Conservation (phyloP, 2,113 vertebrate species). For the Andinoacara biseriatus region DNA sequence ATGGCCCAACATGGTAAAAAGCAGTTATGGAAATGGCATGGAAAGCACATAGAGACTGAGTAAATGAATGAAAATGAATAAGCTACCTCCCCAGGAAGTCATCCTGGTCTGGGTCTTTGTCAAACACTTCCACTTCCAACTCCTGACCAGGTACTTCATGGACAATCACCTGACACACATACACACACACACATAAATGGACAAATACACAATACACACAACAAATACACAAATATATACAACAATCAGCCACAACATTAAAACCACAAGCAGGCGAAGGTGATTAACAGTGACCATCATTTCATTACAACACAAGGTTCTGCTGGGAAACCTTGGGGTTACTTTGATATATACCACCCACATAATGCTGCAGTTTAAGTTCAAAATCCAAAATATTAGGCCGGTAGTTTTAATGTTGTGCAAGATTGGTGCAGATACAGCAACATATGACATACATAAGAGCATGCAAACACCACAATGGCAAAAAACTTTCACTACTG, state of each 20-base stretch:
- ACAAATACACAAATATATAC: constrained; percentile 65
- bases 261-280: constrained; percentile 11
- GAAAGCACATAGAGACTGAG: constrained; percentile 50
- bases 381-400: not conserved
- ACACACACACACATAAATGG: constrained; percentile 65
- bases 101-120: constrained; percentile 96
- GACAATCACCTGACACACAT: constrained; percentile 89
- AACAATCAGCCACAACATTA: constrained; percentile 10
- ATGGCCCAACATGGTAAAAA: not conserved
- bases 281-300: not conserved
- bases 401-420: not conserved
- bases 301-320: not conserved
- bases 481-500: constrained; percentile 14
- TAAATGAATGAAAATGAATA: constrained; percentile 59
- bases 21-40: constrained; percentile 40
- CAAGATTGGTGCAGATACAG: not conserved
- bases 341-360: not conserved
- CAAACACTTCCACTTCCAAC: constrained; percentile 93
- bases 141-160: constrained; percentile 96
- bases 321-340: not conserved
- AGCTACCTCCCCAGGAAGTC: constrained; percentile 94
- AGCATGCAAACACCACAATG: constrained; percentile 63
- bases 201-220: constrained; percentile 63
- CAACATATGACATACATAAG: constrained; percentile 48
- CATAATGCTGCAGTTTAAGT: rapidly evolving